Conservation (phyloP, 1,140 invertebrate genomes). For the Stenopsyche tienmushanensis region DNA sequence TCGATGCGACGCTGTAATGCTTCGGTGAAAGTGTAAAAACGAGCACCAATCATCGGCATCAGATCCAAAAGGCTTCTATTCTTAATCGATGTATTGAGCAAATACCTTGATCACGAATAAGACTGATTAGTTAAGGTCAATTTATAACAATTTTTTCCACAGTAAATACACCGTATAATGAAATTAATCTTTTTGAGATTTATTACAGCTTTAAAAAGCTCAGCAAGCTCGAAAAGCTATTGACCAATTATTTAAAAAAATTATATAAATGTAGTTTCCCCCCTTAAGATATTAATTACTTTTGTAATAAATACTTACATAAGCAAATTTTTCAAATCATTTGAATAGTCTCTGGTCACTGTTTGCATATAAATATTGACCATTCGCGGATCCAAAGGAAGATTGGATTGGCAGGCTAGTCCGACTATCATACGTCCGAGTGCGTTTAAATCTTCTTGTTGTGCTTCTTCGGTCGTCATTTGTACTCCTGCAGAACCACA, state of each 20-base stretch:
- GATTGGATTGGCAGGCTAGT: constrained; percentile 85
- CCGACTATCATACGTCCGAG: constrained; percentile 90
- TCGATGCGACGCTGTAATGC: constrained; percentile 84
- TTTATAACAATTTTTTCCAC: too few relatives aligned
- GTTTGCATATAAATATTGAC: constrained; percentile 84
- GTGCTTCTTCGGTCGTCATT: constrained; percentile 46
- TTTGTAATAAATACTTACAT: constrained; percentile 82
- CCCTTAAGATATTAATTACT: too few relatives aligned
- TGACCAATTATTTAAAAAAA: too few relatives aligned
- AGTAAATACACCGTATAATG: background rate
- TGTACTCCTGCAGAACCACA: constrained; percentile 20
- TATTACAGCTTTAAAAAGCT: too few relatives aligned
- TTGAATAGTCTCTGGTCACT: constrained; percentile 84
- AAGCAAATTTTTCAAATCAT: constrained; percentile 92
- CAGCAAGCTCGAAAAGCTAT: too few relatives aligned
- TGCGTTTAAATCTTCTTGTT: constrained; percentile 88
- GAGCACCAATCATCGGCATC: constrained; percentile 98
- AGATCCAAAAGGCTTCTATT: constrained; percentile 86
- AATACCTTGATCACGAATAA: constrained; percentile 68
- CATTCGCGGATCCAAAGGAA: constrained; percentile 79
- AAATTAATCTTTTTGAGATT: too few relatives aligned
- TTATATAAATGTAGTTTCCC: too few relatives aligned
- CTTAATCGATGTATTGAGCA: constrained; percentile 64
- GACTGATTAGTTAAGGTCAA: too few relatives aligned
- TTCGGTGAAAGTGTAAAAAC: constrained; percentile 95